A percentile compares a stretch with the other conserved stretches of the same genome.
Evolutionary conservation across 2,113 vertebrate genomes (phyloP).

Genomic region (Delphinapterus leucas): DNA sequence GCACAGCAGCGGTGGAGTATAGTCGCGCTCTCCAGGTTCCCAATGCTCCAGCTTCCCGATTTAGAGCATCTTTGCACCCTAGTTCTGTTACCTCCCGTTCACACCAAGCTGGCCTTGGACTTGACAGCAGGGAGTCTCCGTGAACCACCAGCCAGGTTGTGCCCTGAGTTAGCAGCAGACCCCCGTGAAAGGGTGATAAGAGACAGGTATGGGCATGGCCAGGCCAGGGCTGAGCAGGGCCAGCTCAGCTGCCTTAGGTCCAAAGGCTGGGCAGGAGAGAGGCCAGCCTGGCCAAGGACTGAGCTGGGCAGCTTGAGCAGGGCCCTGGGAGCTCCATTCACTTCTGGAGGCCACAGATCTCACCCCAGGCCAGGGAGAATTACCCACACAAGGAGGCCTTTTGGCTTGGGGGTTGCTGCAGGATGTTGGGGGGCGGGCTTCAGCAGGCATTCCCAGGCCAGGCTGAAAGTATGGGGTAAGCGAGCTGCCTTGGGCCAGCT

Average conservation of each 20-base stretch:
- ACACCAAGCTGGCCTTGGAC: background rate
- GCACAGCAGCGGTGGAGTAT: background rate
- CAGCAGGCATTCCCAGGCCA: background rate
- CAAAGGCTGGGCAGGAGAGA: background rate
- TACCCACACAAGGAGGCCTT: background rate
- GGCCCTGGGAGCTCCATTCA: background rate
- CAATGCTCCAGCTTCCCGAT: background rate
- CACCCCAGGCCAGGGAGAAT: background rate
- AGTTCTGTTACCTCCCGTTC: constrained; percentile 26
- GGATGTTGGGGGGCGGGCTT: background rate
- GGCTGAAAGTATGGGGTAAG: background rate
- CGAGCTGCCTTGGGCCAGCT: background rate
- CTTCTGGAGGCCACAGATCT: background rate
- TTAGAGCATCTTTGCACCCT: background rate
- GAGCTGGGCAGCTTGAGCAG: background rate
- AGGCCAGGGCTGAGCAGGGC: background rate
- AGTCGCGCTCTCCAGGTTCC: background rate
- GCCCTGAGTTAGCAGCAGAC: background rate
- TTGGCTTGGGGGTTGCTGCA: background rate
- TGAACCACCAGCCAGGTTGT: background rate
- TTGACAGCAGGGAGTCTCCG: background rate
- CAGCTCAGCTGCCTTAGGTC: background rate
- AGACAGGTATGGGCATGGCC: fast-evolving
- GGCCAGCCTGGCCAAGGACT: too few species aligned
- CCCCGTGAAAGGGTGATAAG: background rate